Evolutionary conservation across 2,888 invertebrate species (phyloP).

Genomic region (Nebria salina): DNA sequence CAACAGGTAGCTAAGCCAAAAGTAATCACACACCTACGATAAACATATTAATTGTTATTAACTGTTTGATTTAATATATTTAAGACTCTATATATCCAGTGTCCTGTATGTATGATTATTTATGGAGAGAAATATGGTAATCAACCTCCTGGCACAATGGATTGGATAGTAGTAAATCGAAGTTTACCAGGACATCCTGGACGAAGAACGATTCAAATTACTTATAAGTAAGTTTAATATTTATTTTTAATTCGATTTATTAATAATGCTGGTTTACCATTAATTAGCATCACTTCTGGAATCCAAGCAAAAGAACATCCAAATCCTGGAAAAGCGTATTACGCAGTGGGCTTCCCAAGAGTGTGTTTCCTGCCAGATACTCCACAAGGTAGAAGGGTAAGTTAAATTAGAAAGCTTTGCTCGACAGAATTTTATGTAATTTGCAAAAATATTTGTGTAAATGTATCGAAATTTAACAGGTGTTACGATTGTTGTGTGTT

Average conservation of each 20-base stretch:
- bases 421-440: neutral
- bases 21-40: neutral
- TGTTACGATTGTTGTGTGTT: conserved; percentile 77
- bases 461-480: conserved; percentile 57
- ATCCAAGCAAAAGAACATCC: conserved; percentile 84
- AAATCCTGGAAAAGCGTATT: conserved; percentile 84
- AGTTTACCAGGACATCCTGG: conserved; percentile 75
- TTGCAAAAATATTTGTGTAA: neutral
- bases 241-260: conserved; percentile 9
- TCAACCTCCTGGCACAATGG: conserved; percentile 86
- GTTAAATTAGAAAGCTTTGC: neutral
- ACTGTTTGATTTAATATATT: conserved; percentile 22
- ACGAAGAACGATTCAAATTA: conserved; percentile 82
- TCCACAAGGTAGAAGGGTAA: conserved; percentile 74
- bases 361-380: conserved; percentile 87
- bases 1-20: conserved; percentile 64
- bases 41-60: conserved; percentile 39
- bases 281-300: conserved; percentile 84
- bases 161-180: conserved; percentile 77
- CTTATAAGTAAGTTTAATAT: conserved; percentile 71
- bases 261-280: conserved; percentile 35
- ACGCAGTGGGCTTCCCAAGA: conserved; percentile 87
- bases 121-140: conserved; percentile 84
- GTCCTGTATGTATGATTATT: conserved; percentile 85
- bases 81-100: conserved; percentile 76